These are phyloP conservation scores for Stichopus horrens DNA, from an alignment of 53 echinoderm and acorn worm species.

Conservation along the genomic window DNA sequence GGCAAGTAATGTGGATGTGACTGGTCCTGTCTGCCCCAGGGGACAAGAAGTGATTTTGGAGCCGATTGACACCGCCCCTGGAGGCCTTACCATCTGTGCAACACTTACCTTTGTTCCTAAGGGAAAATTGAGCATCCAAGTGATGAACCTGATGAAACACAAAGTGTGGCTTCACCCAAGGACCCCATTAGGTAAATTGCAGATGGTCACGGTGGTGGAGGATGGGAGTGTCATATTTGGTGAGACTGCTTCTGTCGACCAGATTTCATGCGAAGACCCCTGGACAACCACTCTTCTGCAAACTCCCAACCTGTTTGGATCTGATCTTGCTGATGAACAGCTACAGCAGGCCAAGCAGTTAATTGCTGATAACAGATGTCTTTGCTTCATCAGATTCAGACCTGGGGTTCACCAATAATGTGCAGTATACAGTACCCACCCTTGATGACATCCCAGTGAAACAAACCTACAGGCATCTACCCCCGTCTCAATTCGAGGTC, in stretches of 20 bases:
- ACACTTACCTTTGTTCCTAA: background rate
- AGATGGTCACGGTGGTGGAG: background rate
- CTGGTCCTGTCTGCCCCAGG: background rate
- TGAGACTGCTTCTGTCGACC: too few relatives aligned
- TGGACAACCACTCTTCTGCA: background rate
- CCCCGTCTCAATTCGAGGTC: slow-evolving; percentile 60
- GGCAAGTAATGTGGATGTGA: background rate
- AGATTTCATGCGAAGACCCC: background rate
- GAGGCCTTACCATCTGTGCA: background rate
- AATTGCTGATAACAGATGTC: background rate
- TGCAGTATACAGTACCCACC: background rate
- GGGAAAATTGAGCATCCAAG: slow-evolving; percentile 23
- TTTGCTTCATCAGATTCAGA: background rate
- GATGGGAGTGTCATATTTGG: too few relatives aligned
- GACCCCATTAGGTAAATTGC: slow-evolving; percentile 35
- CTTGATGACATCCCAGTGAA: slow-evolving; percentile 8
- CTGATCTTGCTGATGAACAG: background rate
- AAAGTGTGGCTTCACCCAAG: slow-evolving; percentile 3
- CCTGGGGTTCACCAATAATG: background rate
- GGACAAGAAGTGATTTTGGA: slow-evolving; percentile 6
- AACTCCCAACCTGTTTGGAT: background rate
- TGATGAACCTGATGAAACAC: slow-evolving; percentile 28
- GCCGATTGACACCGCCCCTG: background rate
- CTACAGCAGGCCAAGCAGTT: background rate
- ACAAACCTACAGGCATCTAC: slow-evolving; percentile 48